Base-by-base conservation (phyloP, 2,888 invertebrate species). In the Cacoxenus indagator region DNA sequence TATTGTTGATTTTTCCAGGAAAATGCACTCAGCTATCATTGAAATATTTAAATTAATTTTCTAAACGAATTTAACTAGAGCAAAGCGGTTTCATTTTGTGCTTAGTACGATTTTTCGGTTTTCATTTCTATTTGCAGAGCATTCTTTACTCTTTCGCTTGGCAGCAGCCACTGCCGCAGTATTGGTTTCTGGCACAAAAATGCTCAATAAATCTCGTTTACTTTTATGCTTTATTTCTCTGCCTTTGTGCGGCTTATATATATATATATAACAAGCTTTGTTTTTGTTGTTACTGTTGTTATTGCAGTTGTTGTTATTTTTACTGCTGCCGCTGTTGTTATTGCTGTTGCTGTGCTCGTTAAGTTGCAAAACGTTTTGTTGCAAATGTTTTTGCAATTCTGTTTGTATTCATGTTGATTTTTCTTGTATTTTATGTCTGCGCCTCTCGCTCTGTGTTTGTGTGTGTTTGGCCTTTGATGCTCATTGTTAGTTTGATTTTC, bases 131-230 rank as follows among this genome's bases (percentile, higher is more conserved):
- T 43, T 43, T 43, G 14, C 45, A 43, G 43, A 43, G 43, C 43
- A 43, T 43, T 43, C 43, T 43, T 43, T 1, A 43, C n/a, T 2
- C 45, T 43, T 43, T 43, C 45, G n/a, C 45, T n/a, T 43, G 45
- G 45, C 2, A 43, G 11, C n/a, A n/a, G n/a, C n/a, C n/a, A n/a
- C n/a, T n/a, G n/a, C n/a, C n/a, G n/a, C n/a, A n/a, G n/a, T n/a
- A 43, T 11, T 43, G n/a, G 19, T 51, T 22, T 51, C 17, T 51
- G 8, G 14, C n/a, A 24, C 27, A 22, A 59, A 29, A 59, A 31
- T 31, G 59, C 8, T 4, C 59, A 31, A 59, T 59, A 59, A 59
- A 59, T 59, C 31, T 59, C n/a, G 31, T 59, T 59, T 59, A 59
- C 59, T 29, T 59, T 59, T n/a, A 1, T 6, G 51, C 51, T 51